Percentiles rank a stretch among this genome's conserved stretches.
phyloP scores from a whole-genome alignment of 2,113 vertebrate species.

The Ammodramus savannarum region DNA sequence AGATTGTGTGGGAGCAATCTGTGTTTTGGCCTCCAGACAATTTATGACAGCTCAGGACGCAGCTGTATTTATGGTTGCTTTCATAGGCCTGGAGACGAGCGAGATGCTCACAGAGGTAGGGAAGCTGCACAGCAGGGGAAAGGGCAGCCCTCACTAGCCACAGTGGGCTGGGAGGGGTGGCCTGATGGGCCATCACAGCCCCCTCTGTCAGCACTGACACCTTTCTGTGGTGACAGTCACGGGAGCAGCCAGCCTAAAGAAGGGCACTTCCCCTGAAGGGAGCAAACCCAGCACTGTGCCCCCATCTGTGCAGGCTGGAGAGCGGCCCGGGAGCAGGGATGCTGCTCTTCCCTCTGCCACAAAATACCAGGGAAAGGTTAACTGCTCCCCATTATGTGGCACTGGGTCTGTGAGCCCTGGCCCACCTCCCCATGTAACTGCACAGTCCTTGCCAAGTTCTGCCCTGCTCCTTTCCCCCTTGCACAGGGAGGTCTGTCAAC shows the following conservation, averaged over 20 bases:
- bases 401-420: not conserved
- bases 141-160: not conserved
- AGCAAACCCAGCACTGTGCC: not conserved
- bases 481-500: fast-evolving
- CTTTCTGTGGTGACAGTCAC: not conserved
- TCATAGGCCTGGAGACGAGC: not conserved
- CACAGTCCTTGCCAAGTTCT: not conserved
- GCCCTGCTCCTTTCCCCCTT: not conserved
- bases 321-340: fast-evolving
- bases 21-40: slow-evolving; percentile 15
- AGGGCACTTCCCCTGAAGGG: not conserved
- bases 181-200: not conserved
- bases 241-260: not conserved
- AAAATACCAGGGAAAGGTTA: not conserved
- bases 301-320: not conserved
- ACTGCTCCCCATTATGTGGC: fast-evolving
- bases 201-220: not conserved
- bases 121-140: not conserved
- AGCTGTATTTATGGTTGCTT: not conserved
- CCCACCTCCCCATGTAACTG: not conserved
- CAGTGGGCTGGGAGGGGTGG: not conserved
- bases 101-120: not conserved
- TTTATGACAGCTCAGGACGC: not conserved
- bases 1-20: not conserved
- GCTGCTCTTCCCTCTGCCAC: not conserved